These are phyloP conservation scores for Ophion slaviceki DNA, from an alignment of 2,888 invertebrate species.

Conservation along the genomic window DNA sequence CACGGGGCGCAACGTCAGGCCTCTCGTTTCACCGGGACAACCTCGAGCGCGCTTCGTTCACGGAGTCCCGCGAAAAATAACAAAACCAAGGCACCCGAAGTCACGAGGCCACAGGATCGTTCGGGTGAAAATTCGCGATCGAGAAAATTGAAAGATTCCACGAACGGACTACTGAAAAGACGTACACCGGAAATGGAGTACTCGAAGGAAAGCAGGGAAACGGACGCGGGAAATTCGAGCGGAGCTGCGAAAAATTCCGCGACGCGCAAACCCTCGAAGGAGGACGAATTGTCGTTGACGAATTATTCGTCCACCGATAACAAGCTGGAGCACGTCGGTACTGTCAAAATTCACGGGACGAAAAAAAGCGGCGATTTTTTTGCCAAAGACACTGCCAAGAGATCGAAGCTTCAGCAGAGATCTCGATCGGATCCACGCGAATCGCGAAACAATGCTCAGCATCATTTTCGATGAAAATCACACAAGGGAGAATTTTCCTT, in stretches of 20 bases:
- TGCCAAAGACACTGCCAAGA: not conserved
- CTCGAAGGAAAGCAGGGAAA: slow-evolving; percentile 5
- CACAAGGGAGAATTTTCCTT: not conserved
- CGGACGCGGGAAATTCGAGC: not conserved
- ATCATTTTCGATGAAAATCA: slow-evolving; percentile 20
- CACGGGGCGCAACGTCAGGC: slow-evolving; percentile 16
- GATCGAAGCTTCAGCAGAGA: slow-evolving; percentile 38
- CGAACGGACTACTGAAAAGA: slow-evolving; percentile 7
- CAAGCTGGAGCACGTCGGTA: not conserved
- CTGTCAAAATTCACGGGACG: not conserved
- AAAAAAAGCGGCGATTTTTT: not conserved
- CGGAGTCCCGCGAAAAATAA: slow-evolving; percentile 4
- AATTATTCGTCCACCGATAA: slow-evolving; percentile 34
- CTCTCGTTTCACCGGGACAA: not conserved
- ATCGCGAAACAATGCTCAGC: slow-evolving; percentile 26
- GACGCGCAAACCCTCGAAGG: slow-evolving; percentile 17
- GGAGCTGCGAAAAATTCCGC: slow-evolving; percentile 15
- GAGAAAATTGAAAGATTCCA: not conserved
- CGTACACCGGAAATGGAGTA: slow-evolving; percentile 1
- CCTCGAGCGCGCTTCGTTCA: not conserved
- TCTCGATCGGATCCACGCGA: slow-evolving; percentile 54
- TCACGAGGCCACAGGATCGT: not conserved
- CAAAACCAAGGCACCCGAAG: not conserved
- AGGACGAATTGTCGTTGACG: slow-evolving; percentile 22
- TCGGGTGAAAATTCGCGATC: not conserved